Percentiles rank a stretch among this genome's conserved stretches.
phyloP scores from a whole-genome alignment of 2,888 invertebrate species.

The Oscheius sp. region DNA sequence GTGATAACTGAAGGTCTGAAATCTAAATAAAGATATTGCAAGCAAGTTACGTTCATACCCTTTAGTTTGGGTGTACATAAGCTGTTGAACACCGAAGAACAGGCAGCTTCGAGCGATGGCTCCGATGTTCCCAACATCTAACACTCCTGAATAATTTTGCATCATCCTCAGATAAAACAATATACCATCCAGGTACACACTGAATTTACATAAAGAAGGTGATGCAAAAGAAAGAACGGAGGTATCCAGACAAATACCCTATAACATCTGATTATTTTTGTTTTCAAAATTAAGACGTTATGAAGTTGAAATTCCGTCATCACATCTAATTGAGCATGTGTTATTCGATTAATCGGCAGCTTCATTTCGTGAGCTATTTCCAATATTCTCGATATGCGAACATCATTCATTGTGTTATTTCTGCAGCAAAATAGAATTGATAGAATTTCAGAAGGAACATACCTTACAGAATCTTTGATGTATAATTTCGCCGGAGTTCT shows the following conservation, averaged over 20 bases:
- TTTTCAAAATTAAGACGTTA: too few species aligned
- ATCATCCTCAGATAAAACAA: too few species aligned
- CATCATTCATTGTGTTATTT: constrained; percentile 39
- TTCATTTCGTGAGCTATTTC: constrained; percentile 21
- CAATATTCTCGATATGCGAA: constrained; percentile 42
- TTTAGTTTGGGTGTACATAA: constrained; percentile 45
- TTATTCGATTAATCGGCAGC: constrained; percentile 34
- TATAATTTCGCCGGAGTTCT: constrained; percentile 41
- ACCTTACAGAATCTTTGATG: constrained; percentile 43
- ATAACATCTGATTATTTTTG: neutral
- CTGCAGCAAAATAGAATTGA: constrained; percentile 27
- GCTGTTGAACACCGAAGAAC: constrained; percentile 52
- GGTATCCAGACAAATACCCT: constrained; percentile 55
- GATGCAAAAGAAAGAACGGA: constrained; percentile 35
- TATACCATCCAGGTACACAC: constrained; percentile 45
- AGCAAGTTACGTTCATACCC: constrained; percentile 35
- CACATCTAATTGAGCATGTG: constrained; percentile 48
- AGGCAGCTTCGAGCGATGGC: constrained; percentile 53
- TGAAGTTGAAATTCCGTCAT: constrained; percentile 56
- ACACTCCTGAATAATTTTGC: constrained; percentile 20
- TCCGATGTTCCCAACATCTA: constrained; percentile 59
- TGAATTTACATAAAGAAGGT: neutral
- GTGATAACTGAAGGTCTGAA: constrained; percentile 53
- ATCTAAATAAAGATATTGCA: neutral
- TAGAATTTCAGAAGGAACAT: too few species aligned